Percentiles rank a stretch among this genome's conserved stretches.
Evolutionary conservation across 1,140 invertebrate genomes (phyloP).

Genomic region (Vollenhovia emeryi): DNA sequence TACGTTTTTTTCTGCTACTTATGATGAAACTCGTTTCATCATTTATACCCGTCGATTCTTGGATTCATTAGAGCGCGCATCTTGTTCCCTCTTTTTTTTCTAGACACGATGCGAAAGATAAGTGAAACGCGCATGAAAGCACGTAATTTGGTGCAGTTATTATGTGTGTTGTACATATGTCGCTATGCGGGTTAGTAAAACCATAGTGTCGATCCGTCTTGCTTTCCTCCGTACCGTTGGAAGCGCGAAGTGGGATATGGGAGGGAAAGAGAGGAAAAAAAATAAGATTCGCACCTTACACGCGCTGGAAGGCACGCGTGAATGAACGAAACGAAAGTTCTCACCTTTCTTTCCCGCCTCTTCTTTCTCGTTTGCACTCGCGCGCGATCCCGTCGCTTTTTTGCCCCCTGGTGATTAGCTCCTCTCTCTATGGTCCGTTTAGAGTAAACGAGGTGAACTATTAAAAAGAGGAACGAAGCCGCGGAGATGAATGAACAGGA

Average conservation of each 20-base stretch:
- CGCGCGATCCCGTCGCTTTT: neutral
- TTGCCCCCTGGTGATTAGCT: slow-evolving; percentile 21
- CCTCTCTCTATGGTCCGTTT: neutral
- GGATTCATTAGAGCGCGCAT: neutral
- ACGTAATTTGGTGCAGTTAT: slow-evolving; percentile 12
- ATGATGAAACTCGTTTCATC: neutral
- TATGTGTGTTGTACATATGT: slow-evolving; percentile 7
- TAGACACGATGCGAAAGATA: neutral
- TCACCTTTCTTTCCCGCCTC: slow-evolving; percentile 10
- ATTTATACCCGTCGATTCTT: neutral
- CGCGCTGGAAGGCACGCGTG: slow-evolving; percentile 7
- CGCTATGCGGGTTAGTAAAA: slow-evolving; percentile 30
- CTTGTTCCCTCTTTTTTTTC: neutral
- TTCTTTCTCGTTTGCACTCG: neutral
- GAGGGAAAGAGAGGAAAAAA: neutral
- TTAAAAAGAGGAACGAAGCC: neutral
- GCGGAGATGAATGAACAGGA: slow-evolving; percentile 2
- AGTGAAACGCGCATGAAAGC: slow-evolving; percentile 12
- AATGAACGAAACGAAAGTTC: slow-evolving; percentile 57
- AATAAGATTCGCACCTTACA: neutral
- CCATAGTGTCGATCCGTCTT: slow-evolving; percentile 1
- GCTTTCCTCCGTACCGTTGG: neutral
- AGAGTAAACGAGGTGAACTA: neutral
- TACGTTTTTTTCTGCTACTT: neutral
- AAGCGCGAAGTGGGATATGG: neutral